phyloP scores from a whole-genome alignment of 2,888 invertebrate species.

The Malthinus seriepunctatus region DNA sequence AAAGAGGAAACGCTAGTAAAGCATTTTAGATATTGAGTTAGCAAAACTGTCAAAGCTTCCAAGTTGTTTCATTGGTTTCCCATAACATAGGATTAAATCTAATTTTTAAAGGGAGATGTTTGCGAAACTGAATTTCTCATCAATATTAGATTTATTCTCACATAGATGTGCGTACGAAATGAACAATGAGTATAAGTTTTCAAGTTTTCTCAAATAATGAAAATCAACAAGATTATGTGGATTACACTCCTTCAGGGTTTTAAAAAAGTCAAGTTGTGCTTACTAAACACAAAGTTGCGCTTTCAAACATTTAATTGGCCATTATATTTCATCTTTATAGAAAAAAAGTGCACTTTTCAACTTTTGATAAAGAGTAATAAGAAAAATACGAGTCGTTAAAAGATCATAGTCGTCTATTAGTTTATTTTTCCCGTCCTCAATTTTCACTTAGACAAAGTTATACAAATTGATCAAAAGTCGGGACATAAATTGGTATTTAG shows the following conservation, averaged over 20 bases:
- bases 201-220: not conserved
- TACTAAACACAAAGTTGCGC: not conserved
- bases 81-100: not conserved
- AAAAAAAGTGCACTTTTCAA: not conserved
- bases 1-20: not conserved
- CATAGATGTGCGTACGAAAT: no score
- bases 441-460: no score
- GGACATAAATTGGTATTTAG: no score
- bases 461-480: no score
- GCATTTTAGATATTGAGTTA: not conserved
- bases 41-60: not conserved
- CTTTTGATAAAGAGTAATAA: not conserved
- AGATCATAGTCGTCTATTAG: no score
- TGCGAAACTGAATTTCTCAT: no score
- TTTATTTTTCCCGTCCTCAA: no score
- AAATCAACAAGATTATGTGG: not conserved
- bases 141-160: no score
- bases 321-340: not conserved
- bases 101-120: no score
- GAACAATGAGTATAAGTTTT: no score
- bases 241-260: not conserved
- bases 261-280: not conserved
- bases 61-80: slow-evolving; percentile 3
- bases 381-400: no score
- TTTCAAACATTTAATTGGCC: not conserved